Evolutionary conservation across 2,797 vertebrate species (phyloP).

Genomic region (Karalla daura): DNA sequence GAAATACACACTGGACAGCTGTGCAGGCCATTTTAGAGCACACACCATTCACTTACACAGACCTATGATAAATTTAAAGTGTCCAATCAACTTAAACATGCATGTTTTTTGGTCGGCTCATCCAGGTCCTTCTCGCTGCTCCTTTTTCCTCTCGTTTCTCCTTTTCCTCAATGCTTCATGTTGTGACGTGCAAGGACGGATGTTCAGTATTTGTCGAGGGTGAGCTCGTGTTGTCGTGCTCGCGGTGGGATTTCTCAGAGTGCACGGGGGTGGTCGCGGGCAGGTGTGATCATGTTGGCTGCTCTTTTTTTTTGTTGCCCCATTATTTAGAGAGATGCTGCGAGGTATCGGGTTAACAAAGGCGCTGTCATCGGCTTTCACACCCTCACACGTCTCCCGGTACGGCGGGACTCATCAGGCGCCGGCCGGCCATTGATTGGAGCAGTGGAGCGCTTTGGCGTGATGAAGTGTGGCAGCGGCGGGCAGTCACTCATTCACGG

Average conservation of each 20-base stretch:
- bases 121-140: no score
- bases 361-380: conserved; percentile 9
- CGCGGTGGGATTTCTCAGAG: background rate
- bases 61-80: no score
- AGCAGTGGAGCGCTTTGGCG: conserved; percentile 48
- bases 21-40: no score
- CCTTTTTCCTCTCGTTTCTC: no score
- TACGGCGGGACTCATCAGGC: conserved; percentile 40
- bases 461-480: conserved; percentile 61
- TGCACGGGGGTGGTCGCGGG: conserved; percentile 3
- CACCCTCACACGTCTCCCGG: background rate
- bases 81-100: no score
- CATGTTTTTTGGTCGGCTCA: no score
- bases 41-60: no score
- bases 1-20: no score
- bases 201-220: conserved; percentile 22
- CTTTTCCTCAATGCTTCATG: conserved; percentile 9
- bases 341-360: conserved; percentile 36
- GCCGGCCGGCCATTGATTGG: conserved; percentile 59
- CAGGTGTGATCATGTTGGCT: conserved; percentile 15
- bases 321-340: background rate
- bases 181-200: conserved; percentile 19
- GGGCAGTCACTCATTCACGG: conserved; percentile 62
- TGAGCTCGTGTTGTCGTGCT: conserved; percentile 14
- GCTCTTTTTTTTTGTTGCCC: conserved; percentile 1